These are phyloP conservation scores for Chinchilla lanigera DNA, from an alignment of 2,113 vertebrate species.

Conservation along the genomic window DNA sequence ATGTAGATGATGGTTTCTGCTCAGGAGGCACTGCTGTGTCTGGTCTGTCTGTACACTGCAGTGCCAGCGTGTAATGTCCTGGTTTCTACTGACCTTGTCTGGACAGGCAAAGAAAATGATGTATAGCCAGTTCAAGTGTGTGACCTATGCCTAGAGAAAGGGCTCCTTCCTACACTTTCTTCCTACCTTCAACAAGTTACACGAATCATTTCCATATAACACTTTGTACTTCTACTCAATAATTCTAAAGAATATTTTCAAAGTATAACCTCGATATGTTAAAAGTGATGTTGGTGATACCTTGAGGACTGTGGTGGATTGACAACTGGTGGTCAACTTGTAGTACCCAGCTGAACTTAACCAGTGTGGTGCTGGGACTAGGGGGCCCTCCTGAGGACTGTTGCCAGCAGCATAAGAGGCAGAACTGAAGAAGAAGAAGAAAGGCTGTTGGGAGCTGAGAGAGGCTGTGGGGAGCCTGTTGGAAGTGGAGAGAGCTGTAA, in stretches of 20 bases:
- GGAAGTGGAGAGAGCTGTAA: too few relatives aligned
- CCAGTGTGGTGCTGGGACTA: too few relatives aligned
- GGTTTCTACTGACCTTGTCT: not conserved
- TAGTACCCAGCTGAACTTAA: too few relatives aligned
- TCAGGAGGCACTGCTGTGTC: not conserved
- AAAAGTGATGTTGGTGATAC: not conserved
- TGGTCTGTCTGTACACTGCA: not conserved
- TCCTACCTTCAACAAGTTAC: not conserved
- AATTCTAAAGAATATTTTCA: not conserved
- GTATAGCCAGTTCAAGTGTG: not conserved
- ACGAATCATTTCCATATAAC: not conserved
- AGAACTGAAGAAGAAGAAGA: too few relatives aligned
- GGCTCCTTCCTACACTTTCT: not conserved
- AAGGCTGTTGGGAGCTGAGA: too few relatives aligned
- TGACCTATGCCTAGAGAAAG: not conserved
- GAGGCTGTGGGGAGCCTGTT: too few relatives aligned
- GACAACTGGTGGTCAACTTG: too few relatives aligned
- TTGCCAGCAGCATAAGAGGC: too few relatives aligned
- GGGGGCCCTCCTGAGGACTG: too few relatives aligned
- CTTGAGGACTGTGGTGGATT: too few relatives aligned
- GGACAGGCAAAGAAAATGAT: not conserved
- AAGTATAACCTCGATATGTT: not conserved
- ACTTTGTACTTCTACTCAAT: not conserved
- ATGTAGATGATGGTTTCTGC: not conserved
- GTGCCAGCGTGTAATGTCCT: not conserved